Evolutionary conservation across 2,888 invertebrate genomes (phyloP).

Genomic region (Crossocerus cetratus): DNA sequence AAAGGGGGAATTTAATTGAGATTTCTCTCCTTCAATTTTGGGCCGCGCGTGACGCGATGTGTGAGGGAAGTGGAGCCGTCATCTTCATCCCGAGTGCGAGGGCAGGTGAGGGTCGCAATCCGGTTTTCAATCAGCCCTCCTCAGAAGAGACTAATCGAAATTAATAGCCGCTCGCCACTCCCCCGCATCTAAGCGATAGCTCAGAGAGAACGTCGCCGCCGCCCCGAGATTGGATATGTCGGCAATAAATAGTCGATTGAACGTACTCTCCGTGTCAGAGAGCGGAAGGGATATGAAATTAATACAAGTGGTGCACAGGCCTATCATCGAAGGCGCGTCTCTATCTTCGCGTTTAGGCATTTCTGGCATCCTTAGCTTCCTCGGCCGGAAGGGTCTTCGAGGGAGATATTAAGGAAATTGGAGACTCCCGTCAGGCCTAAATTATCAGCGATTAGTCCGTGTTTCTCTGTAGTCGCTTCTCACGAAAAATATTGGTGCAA

Average conservation of each 20-base stretch:
- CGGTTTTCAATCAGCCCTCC: conserved; percentile 59
- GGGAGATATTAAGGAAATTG: conserved; percentile 75
- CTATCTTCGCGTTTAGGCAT: conserved; percentile 64
- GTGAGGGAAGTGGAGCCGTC: neutral
- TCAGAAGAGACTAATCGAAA: conserved; percentile 62
- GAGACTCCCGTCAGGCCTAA: conserved; percentile 59
- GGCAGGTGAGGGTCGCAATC: conserved; percentile 49
- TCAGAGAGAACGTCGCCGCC: conserved; percentile 52
- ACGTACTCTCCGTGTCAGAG: conserved; percentile 59
- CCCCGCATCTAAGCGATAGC: conserved; percentile 73
- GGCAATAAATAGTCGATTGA: conserved; percentile 76
- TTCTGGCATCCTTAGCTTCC: conserved; percentile 72
- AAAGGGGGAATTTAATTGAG: neutral
- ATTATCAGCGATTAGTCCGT: conserved; percentile 54
- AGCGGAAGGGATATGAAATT: conserved; percentile 76
- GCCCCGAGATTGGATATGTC: conserved; percentile 70
- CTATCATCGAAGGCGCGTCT: conserved; percentile 60
- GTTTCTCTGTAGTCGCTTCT: neutral
- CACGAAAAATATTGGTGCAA: no score
- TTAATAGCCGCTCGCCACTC: conserved; percentile 68
- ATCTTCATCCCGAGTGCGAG: conserved; percentile 1
- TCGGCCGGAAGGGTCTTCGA: conserved; percentile 73
- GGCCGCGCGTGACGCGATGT: neutral
- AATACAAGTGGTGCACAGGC: conserved; percentile 70
- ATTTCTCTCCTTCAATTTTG: neutral